These are phyloP conservation scores for Channa striata DNA, from an alignment of 2,797 vertebrate species.

Conservation along the genomic window DNA sequence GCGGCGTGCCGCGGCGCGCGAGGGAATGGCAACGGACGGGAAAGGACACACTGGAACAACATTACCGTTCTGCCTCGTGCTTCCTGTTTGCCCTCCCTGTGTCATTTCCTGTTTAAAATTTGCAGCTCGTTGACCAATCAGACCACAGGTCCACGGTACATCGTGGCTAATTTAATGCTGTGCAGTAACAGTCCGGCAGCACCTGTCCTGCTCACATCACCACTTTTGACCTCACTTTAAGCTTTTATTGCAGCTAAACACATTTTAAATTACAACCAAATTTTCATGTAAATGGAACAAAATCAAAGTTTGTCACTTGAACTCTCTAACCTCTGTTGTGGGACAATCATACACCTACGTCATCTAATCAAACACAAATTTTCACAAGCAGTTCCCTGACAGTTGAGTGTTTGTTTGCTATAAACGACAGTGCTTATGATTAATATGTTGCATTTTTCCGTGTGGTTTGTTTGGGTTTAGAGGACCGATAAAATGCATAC, in stretches of 20 bases:
- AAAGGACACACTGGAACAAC: slow-evolving; percentile 70
- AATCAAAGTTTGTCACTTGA: too few relatives aligned
- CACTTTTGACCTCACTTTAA: background rate
- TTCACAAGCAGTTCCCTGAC: background rate
- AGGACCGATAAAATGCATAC: slow-evolving; percentile 27
- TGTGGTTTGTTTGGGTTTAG: slow-evolving; percentile 44
- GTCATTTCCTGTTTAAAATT: slow-evolving; percentile 73
- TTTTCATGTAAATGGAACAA: too few relatives aligned
- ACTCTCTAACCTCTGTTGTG: too few relatives aligned
- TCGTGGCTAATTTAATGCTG: background rate
- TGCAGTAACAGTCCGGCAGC: slow-evolving; percentile 26
- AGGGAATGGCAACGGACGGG: slow-evolving; percentile 64
- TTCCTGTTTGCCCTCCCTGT: slow-evolving; percentile 71
- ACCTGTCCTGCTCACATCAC: slow-evolving; percentile 11
- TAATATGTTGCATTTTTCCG: slow-evolving; percentile 33
- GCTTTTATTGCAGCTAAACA: too few relatives aligned
- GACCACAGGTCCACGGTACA: slow-evolving; percentile 31
- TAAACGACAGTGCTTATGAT: slow-evolving; percentile 14
- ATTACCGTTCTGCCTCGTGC: slow-evolving; percentile 45
- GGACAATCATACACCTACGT: too few relatives aligned
- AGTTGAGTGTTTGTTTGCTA: background rate
- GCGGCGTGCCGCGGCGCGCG: slow-evolving; percentile 21
- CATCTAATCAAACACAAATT: too few relatives aligned
- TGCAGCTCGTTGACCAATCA: slow-evolving; percentile 53
- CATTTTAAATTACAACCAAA: too few relatives aligned